Base-by-base conservation (phyloP, 2,888 invertebrate genomes). In the Notocelia uddmanniana region DNA sequence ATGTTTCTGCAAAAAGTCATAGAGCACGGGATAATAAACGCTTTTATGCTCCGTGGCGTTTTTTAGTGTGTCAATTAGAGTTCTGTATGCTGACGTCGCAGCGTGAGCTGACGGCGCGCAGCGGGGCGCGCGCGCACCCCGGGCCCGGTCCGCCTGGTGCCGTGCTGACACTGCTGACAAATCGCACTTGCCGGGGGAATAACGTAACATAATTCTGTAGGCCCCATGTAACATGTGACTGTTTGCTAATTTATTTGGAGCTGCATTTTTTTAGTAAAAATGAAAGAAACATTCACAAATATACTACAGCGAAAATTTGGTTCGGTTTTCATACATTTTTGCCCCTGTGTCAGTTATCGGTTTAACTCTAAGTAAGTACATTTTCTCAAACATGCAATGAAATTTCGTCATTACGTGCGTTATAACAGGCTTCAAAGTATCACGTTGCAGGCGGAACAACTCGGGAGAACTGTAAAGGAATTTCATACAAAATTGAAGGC, bases 51-150 rank as follows among this genome's bases (percentile, higher is more conserved):
- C 80, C 79, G 82, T 87, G 86, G 88, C 86, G 86, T 87, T 88
- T 89, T 90, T 89, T 90, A 91, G 91, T 91, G 91, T 92, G 90
- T 92, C 92, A 92, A 93, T 93, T 93, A 92, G 92, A 92, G 90
- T 86, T 88, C 84, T 92, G 92, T 91, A 86, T 91, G 83, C 86
- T 84, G 87, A 86, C 85, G 85, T 76, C 92, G 59, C 92, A 91
- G 93, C 92, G 81, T 87, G 92, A 84, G 85, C 80, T 83, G 83
- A 78, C 74, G 69, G 75, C 79, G 80, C 85, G 79, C 84, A 71
- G 80, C 82, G 80, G 85, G 86, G 77, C n/a, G 76, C 59, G 31
- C 31, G 77, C 19, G 76, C 59, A 37, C 57, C 85, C 76, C 87
- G 79, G 84, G 77, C 81, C 82, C 81, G 76, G 74, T 76, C 75